A percentile compares a stretch with the other conserved stretches of the same genome.
These are phyloP conservation scores for Callimorpha dominula DNA, from an alignment of 2,888 invertebrate genomes.

Conservation along the genomic window DNA sequence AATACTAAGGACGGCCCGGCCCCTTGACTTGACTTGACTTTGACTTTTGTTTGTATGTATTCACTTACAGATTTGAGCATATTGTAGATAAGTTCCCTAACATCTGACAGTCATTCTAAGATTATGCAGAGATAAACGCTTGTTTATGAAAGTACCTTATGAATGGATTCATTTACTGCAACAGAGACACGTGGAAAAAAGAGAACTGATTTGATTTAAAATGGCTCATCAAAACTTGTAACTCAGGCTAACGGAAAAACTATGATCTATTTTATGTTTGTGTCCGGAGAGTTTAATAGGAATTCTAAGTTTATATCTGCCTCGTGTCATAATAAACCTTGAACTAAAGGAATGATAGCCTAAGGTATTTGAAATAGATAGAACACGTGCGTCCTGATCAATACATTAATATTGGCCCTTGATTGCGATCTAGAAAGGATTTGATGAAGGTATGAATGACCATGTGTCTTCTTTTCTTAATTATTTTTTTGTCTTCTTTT, in stretches of 20 bases:
- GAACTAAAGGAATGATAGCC: not conserved
- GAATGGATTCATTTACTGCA: no score
- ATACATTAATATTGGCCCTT: not conserved
- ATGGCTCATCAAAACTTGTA: not conserved
- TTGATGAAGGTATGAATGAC: not conserved
- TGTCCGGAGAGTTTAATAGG: not conserved
- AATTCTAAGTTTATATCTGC: slow-evolving; percentile 6
- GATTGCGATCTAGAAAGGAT: not conserved
- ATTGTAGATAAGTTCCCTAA: no score
- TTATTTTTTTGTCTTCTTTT: not conserved
- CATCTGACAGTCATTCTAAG: no score
- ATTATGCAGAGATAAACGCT: no score
- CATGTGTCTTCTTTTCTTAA: not conserved
- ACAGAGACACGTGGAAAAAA: no score
- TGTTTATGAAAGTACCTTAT: no score
- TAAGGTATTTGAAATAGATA: slow-evolving; percentile 1
- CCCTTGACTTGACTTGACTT: no score
- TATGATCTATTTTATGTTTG: not conserved
- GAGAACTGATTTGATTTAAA: not conserved
- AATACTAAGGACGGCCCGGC: no score
- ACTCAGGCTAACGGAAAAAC: not conserved
- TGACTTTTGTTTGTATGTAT: no score
- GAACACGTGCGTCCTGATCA: not conserved
- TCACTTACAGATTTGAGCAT: no score
- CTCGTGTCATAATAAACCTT: not conserved